A percentile compares a stretch with the other conserved stretches of the same genome.
Conservation (phyloP, 2,888 invertebrate genomes). For the Clivina fossor region DNA sequence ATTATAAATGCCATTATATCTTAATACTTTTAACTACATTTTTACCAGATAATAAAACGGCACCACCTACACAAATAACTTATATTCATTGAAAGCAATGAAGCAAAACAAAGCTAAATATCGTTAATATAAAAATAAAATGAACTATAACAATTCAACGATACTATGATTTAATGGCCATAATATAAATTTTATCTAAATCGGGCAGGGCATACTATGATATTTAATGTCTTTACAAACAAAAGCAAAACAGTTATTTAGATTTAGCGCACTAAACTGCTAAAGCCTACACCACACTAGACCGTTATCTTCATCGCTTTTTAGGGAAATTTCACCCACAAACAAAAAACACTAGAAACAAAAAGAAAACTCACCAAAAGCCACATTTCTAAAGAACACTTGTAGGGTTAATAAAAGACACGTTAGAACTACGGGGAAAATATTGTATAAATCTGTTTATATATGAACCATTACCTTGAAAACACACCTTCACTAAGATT, state of each 20-base stretch:
- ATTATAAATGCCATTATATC: too few relatives aligned
- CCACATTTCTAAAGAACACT: conserved; percentile 21
- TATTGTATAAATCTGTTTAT: conserved; percentile 31
- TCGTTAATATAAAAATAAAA: conserved; percentile 13
- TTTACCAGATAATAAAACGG: too few relatives aligned
- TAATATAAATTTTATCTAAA: conserved; percentile 12
- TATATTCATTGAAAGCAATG: too few relatives aligned
- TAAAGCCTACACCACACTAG: conserved; percentile 28
- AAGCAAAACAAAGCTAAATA: too few relatives aligned
- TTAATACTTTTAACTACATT: too few relatives aligned
- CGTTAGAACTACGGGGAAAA: conserved; percentile 28
- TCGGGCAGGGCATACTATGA: conserved; percentile 17
- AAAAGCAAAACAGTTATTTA: conserved; percentile 12
- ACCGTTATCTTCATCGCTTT: neutral
- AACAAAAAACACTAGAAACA: conserved; percentile 2
- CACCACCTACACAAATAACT: too few relatives aligned
- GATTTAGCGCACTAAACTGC: conserved; percentile 10
- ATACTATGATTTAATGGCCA: conserved; percentile 7
- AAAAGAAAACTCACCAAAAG: conserved; percentile 25
- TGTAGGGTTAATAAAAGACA: conserved; percentile 26
- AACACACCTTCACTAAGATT: conserved; percentile 23
- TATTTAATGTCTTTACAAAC: conserved; percentile 18
- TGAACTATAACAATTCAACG: conserved; percentile 13
- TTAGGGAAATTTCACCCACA: neutral
- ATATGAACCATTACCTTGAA: conserved; percentile 30